These are phyloP conservation scores for Xyrauchen texanus DNA, from an alignment of 2,113 vertebrate genomes.

Conservation along the genomic window DNA sequence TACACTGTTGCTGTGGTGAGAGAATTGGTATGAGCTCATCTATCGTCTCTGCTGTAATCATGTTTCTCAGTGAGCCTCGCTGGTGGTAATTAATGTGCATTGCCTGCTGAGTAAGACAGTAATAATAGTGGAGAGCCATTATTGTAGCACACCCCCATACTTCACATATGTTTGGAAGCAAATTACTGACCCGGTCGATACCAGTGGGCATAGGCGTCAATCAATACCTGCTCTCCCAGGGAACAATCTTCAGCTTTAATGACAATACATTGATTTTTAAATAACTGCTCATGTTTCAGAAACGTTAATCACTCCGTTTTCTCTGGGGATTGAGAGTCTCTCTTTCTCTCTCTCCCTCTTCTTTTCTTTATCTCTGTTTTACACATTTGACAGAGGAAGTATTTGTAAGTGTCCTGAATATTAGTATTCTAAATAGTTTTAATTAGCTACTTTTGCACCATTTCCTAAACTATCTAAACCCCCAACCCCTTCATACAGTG, in stretches of 20 bases:
- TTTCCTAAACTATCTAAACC: too few relatives aligned
- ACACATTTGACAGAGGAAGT: too few relatives aligned
- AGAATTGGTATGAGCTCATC: constrained; percentile 34
- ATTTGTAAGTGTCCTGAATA: too few relatives aligned
- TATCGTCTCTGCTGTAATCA: constrained; percentile 32
- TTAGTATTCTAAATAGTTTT: too few relatives aligned
- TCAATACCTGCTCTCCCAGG: constrained; percentile 71
- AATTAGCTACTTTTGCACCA: too few relatives aligned
- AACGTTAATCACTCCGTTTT: constrained; percentile 67
- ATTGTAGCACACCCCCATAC: constrained; percentile 62
- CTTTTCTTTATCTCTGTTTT: too few relatives aligned
- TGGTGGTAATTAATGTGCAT: constrained; percentile 53
- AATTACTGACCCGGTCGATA: constrained; percentile 70
- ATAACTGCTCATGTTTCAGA: constrained; percentile 74
- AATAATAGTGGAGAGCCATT: constrained; percentile 54
- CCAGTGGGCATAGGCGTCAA: constrained; percentile 68
- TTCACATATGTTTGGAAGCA: constrained; percentile 68
- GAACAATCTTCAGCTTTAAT: constrained; percentile 76
- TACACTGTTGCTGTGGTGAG: constrained; percentile 23
- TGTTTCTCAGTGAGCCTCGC: constrained; percentile 40
- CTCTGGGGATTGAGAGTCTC: constrained; percentile 58
- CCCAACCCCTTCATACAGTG: too few relatives aligned
- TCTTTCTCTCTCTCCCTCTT: background rate
- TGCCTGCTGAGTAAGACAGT: constrained; percentile 57
- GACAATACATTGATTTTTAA: constrained; percentile 77